phyloP scores from a whole-genome alignment of 2,113 vertebrate genomes.

The Jaculus jaculus region DNA sequence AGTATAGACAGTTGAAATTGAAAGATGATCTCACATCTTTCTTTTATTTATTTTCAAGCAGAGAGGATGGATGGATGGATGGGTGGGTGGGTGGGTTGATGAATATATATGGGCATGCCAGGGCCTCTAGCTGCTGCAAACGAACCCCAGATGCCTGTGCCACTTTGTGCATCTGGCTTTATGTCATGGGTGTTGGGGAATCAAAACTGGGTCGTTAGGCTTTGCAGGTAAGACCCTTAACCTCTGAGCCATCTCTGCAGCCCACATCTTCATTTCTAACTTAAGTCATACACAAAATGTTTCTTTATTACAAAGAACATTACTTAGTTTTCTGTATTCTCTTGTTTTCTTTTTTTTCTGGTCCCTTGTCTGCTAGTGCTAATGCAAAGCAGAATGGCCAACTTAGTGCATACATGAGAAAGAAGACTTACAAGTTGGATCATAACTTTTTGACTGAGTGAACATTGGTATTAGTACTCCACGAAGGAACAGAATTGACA shows the following conservation, averaged over 20 bases:
- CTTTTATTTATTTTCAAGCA: conserved; percentile 19
- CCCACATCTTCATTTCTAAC: not conserved
- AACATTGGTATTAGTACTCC: not conserved
- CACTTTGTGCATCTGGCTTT: too few species aligned
- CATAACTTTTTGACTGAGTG: not conserved
- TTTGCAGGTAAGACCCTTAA: too few species aligned
- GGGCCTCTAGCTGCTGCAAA: too few species aligned
- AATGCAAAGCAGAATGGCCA: conserved; percentile 18
- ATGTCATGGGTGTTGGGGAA: too few species aligned
- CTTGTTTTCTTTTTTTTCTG: conserved; percentile 22
- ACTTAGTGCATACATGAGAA: not conserved
- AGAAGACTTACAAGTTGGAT: not conserved
- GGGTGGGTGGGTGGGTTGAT: too few species aligned
- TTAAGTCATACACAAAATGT: conserved; percentile 4
- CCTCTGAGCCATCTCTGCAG: too few species aligned
- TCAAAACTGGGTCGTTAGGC: too few species aligned
- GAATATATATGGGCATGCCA: too few species aligned
- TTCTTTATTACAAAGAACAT: conserved; percentile 4
- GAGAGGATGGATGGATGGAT: too few species aligned
- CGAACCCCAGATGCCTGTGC: too few species aligned
- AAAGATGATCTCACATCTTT: not conserved
- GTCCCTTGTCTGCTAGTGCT: conserved; percentile 13
- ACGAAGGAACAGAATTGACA: not conserved
- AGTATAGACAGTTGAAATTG: conserved; percentile 10
- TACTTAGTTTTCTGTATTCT: conserved; percentile 19